A percentile compares a stretch with the other conserved stretches of the same genome.
These are phyloP conservation scores for Phaethon lepturus DNA, from an alignment of 2,113 vertebrate species.

Conservation along the genomic window DNA sequence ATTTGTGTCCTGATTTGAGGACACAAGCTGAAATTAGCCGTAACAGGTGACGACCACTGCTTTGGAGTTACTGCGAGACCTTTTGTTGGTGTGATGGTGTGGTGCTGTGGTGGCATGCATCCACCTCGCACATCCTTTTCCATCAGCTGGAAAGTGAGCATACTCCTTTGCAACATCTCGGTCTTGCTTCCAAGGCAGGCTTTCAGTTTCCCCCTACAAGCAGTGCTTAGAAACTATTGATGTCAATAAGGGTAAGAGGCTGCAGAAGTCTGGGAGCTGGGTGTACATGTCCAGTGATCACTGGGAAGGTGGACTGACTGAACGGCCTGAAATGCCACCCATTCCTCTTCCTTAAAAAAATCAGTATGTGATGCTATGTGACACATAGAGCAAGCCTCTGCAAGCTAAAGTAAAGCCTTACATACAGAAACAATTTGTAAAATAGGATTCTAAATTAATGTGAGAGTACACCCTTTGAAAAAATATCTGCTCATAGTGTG, in stretches of 20 bases:
- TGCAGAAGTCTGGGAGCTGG: background rate
- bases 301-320: background rate
- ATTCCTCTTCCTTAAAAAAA: background rate
- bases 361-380: too few relatives aligned
- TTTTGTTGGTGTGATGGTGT: background rate
- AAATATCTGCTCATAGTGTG: background rate
- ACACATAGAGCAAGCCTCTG: background rate
- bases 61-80: background rate
- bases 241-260: background rate
- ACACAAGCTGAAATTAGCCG: background rate
- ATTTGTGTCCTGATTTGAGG: background rate
- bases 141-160: background rate
- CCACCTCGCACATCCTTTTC: rapidly evolving
- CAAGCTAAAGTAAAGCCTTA: background rate
- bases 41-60: background rate
- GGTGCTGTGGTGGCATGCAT: background rate
- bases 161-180: background rate
- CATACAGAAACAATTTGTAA: background rate
- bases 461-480: background rate
- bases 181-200: background rate
- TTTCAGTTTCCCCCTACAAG: background rate
- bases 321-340: background rate
- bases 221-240: background rate
- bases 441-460: background rate
- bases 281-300: background rate